Base-by-base conservation (phyloP, 2,888 invertebrate species). In the Tinea semifulvella region DNA sequence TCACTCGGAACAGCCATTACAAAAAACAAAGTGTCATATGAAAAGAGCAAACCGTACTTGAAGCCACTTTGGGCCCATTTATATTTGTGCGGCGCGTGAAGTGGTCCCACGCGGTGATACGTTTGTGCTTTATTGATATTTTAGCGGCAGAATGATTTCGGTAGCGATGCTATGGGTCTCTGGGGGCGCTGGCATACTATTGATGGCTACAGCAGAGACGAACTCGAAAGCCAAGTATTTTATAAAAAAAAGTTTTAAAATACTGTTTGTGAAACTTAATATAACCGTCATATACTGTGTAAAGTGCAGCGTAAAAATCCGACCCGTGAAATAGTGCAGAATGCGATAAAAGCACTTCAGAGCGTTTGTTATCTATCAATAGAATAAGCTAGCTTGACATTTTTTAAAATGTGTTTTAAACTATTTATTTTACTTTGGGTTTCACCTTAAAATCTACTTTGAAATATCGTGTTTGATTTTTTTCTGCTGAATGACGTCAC, bases 111-210 rank as follows among this genome's bases (percentile, higher is more conserved):
- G 38, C 18, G 49, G 56, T 53, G 57, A 52, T 55, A 57, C 61
- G 63, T 63, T 71, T 68, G 69, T 77, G 68, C 76, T 79, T 80
- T 79, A 80, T 80, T 79, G 80, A 80, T 77, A 79, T 79, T 80
- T 79, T 72, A 72, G 66, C 67, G 61, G 56, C 51, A 69, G 76
- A 76, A 80, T 79, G 76, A 77, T 79, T 76, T 76, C 63, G 58
- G 63, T 65, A 65, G 69, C 63, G 63, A 65, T 65, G 61, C 53
- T 63, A 77, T 64, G 71, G 64, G 63, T 59, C 76, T 71, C 76
- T 43, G 51, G 72, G 69, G 77, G 65, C 55, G 56, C 58, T 55
- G 62, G 65, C 68, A 68, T 70, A 60, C 61, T 75, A 74, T 76
- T 74, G 76, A 75, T 71, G 68, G 65, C 54, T 51, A 47, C 49